phyloP scores from a whole-genome alignment of 2,797 vertebrate genomes.

The Syngnathus rostellatus region DNA sequence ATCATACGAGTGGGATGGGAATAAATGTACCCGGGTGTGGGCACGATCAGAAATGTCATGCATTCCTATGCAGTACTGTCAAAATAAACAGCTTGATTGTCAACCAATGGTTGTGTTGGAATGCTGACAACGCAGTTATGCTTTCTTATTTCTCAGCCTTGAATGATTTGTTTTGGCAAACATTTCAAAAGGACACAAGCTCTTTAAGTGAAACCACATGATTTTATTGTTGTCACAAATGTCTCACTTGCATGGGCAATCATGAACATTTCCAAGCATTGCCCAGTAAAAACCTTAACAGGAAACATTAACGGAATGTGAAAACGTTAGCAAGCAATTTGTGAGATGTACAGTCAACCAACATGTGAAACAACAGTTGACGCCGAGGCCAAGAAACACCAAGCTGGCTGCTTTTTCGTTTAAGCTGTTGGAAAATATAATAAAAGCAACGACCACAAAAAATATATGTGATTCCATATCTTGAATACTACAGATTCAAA shows the following conservation, averaged over 20 bases:
- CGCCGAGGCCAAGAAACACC: slow-evolving; percentile 7
- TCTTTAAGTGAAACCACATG: background rate
- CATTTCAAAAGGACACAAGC: too few species aligned
- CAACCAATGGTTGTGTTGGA: too few species aligned
- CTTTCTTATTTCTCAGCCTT: too few species aligned
- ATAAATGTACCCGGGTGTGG: too few species aligned
- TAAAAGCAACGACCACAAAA: background rate
- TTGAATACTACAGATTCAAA: background rate
- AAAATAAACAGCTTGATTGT: too few species aligned
- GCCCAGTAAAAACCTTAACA: slow-evolving; percentile 10
- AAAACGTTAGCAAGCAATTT: slow-evolving; percentile 46
- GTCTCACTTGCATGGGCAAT: slow-evolving; percentile 1
- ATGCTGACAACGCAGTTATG: too few species aligned
- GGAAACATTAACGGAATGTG: slow-evolving; percentile 36
- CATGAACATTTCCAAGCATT: background rate
- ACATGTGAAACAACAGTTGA: slow-evolving; percentile 34
- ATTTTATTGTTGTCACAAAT: slow-evolving; percentile 6
- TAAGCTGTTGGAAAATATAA: background rate
- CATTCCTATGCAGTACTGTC: too few species aligned
- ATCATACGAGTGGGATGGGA: too few species aligned
- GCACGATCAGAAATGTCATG: too few species aligned
- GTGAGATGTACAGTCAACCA: slow-evolving; percentile 47
- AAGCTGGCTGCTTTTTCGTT: slow-evolving; percentile 20
- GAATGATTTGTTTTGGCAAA: too few species aligned
- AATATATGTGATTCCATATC: background rate